These are phyloP conservation scores for Vesta saturnalis DNA, from an alignment of 2,888 invertebrate species.

Conservation along the genomic window DNA sequence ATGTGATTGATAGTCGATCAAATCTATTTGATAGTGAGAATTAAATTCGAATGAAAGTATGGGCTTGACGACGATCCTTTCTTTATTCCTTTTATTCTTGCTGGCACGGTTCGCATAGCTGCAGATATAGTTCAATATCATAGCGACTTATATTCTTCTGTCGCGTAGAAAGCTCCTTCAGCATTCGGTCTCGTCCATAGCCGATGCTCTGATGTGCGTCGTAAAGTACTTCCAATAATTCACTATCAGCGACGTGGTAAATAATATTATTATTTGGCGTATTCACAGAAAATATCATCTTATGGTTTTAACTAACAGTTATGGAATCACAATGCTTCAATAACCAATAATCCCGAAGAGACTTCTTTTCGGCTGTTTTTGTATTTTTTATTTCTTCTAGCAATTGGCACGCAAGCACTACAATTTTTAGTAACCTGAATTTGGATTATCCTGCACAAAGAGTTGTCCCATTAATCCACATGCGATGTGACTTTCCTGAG, in stretches of 20 bases:
- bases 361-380: neutral
- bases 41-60: constrained; percentile 5
- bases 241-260: neutral
- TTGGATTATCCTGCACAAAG: too few relatives aligned
- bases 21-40: neutral
- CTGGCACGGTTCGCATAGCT: constrained; percentile 39
- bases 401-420: too few relatives aligned
- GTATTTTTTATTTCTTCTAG: too few relatives aligned
- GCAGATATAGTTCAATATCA: constrained; percentile 7
- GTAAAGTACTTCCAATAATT: constrained; percentile 2
- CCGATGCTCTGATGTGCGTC: neutral
- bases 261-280: neutral
- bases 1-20: neutral
- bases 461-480: too few relatives aligned
- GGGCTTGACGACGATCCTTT: constrained; percentile 48
- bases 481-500: too few relatives aligned
- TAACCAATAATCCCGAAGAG: neutral
- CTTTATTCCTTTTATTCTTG: constrained; percentile 42
- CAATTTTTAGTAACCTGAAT: too few relatives aligned
- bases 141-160: neutral
- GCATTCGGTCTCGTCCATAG: neutral
- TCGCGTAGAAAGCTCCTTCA: neutral
- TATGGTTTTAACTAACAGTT: too few relatives aligned
- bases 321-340: too few relatives aligned
- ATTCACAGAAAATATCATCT: too few relatives aligned